Percentiles rank a stretch among this genome's conserved stretches.
phyloP scores from a whole-genome alignment of 1,140 invertebrate genomes.

The Chrysopa pallens region DNA sequence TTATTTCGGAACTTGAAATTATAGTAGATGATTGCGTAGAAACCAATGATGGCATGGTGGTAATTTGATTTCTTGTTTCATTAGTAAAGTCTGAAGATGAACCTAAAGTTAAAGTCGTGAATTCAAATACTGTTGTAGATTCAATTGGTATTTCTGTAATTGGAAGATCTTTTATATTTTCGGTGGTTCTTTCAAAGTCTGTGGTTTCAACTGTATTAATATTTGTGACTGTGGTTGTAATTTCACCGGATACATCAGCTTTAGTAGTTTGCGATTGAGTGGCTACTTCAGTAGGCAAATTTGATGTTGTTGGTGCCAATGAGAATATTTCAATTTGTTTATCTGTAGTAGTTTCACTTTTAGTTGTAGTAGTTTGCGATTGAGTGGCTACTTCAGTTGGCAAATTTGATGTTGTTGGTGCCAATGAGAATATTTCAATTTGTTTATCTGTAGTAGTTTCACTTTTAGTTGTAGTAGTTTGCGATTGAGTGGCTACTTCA shows the following conservation, averaged over 20 bases:
- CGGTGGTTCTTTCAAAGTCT: no score
- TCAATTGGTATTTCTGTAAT: constrained; percentile 2
- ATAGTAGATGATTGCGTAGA: no score
- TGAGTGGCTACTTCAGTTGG: neutral
- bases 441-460: neutral
- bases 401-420: neutral
- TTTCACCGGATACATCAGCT: neutral
- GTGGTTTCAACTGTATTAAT: no score
- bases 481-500: neutral
- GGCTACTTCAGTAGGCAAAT: constrained; percentile 4
- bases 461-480: neutral
- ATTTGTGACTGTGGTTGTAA: neutral
- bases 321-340: constrained; percentile 3
- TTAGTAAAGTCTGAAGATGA: constrained; percentile 6
- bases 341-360: constrained; percentile 1
- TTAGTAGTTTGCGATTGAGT: neutral
- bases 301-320: no score
- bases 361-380: constrained; percentile 1
- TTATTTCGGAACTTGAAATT: no score
- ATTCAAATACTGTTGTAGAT: constrained; percentile 1
- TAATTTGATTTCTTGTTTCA: neutral
- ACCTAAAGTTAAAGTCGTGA: neutral
- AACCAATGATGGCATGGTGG: no score
- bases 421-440: neutral
- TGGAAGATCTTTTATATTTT: no score